Percentiles rank a stretch among this genome's conserved stretches.
phyloP scores from a whole-genome alignment of 2,797 vertebrate genomes.

The Phylloscopus collybita region DNA sequence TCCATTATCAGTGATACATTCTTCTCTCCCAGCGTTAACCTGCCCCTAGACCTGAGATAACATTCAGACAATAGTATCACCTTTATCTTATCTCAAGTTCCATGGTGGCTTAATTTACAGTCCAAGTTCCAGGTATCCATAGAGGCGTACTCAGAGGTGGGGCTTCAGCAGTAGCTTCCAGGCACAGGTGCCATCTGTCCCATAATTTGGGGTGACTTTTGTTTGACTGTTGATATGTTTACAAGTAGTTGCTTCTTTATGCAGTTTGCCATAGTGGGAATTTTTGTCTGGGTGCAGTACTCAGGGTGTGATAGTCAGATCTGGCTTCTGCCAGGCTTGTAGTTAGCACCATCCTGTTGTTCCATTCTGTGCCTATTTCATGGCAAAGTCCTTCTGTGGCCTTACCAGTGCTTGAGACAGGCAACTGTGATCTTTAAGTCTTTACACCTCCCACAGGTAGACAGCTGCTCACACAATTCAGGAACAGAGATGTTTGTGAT shows the following conservation, averaged over 20 bases:
- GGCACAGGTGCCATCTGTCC: not conserved
- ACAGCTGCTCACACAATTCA: not conserved
- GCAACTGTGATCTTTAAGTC: not conserved
- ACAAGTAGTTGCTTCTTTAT: not conserved
- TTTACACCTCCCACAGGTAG: not conserved
- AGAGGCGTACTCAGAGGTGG: not conserved
- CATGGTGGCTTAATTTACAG: not conserved
- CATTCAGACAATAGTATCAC: not conserved
- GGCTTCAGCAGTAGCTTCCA: not conserved
- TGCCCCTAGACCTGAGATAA: not conserved
- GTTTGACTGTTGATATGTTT: not conserved
- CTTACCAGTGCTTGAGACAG: not conserved
- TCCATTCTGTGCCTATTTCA: not conserved
- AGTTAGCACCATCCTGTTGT: not conserved
- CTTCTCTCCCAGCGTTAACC: not conserved
- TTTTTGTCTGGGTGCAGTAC: not conserved
- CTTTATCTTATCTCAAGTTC: not conserved
- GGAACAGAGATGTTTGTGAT: not conserved
- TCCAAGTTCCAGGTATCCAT: not conserved
- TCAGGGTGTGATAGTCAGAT: not conserved
- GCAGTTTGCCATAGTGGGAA: not conserved
- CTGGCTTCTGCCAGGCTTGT: not conserved
- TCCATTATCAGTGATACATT: not conserved
- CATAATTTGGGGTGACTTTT: not conserved
- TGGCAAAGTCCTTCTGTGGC: not conserved